A percentile compares a stretch with the other conserved stretches of the same genome.
phyloP scores from a whole-genome alignment of 2,888 invertebrate species.

The Chalcis sispes region DNA sequence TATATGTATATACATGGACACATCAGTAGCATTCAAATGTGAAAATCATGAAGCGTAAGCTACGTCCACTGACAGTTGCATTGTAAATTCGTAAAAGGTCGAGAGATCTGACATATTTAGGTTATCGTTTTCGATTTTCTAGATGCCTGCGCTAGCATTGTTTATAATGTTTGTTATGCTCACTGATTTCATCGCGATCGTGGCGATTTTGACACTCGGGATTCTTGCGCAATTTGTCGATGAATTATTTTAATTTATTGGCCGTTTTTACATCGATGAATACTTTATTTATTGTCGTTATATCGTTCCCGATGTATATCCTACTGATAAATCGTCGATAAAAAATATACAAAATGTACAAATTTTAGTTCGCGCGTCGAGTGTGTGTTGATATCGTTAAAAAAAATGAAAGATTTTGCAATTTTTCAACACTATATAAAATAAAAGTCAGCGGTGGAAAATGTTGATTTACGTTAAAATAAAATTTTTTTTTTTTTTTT shows the following conservation, averaged over 20 bases:
- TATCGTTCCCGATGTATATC: too few species aligned
- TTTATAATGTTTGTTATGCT: slow-evolving; percentile 31
- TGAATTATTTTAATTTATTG: slow-evolving; percentile 23
- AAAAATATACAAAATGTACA: background rate
- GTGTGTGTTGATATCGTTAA: background rate
- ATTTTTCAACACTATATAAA: too few species aligned
- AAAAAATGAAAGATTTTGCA: background rate
- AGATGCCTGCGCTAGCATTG: slow-evolving; percentile 33
- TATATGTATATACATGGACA: background rate
- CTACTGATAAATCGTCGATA: too few species aligned
- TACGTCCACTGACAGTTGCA: slow-evolving; percentile 22
- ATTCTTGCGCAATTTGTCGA: slow-evolving; percentile 32
- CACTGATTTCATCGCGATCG: slow-evolving; percentile 28
- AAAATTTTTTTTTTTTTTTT: too few species aligned
- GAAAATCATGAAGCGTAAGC: slow-evolving; percentile 31
- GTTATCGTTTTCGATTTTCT: slow-evolving; percentile 55
- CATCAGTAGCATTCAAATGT: slow-evolving; percentile 20
- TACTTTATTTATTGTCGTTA: background rate
- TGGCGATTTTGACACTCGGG: slow-evolving; percentile 19
- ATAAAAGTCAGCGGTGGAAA: too few species aligned
- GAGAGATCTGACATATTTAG: slow-evolving; percentile 46
- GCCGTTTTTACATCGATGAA: slow-evolving; percentile 5
- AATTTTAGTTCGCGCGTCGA: background rate
- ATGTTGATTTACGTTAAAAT: too few species aligned
- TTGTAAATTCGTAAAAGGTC: slow-evolving; percentile 44